phyloP scores from a whole-genome alignment of 2,888 invertebrate genomes.

The Onthophagus sagittarius region DNA sequence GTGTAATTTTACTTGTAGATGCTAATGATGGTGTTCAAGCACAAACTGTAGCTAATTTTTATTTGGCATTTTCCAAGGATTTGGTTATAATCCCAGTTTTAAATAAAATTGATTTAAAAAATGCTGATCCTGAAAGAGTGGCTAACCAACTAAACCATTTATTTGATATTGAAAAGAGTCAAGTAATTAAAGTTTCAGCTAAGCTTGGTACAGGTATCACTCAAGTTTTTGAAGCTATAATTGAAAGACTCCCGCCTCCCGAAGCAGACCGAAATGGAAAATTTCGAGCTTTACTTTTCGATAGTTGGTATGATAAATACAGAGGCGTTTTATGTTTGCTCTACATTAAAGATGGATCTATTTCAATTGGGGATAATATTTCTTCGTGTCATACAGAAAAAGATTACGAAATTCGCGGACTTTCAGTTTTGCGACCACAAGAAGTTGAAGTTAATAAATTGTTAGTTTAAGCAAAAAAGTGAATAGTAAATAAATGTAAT shows the following conservation, averaged over 20 bases:
- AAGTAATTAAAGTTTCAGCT: conserved; percentile 81
- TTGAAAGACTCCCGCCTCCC: conserved; percentile 76
- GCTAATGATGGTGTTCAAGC: conserved; percentile 96
- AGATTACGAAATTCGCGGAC: conserved; percentile 70
- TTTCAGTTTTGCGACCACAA: conserved; percentile 76
- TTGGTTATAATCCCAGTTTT: conserved; percentile 85
- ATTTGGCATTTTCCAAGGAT: conserved; percentile 79
- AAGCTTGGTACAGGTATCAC: conserved; percentile 84
- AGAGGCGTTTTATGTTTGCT: conserved; percentile 76
- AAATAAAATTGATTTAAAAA: conserved; percentile 94
- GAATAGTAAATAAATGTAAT: background rate
- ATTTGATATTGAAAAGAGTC: conserved; percentile 73
- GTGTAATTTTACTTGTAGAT: conserved; percentile 91
- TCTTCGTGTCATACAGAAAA: conserved; percentile 68
- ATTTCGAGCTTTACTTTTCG: conserved; percentile 83
- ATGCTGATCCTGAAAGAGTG: conserved; percentile 82
- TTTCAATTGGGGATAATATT: conserved; percentile 73
- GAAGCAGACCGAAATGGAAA: conserved; percentile 55
- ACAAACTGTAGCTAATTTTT: conserved; percentile 96
- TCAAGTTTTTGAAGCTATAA: conserved; percentile 71
- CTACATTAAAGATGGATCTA: conserved; percentile 71
- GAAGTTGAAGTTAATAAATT: conserved; percentile 63
- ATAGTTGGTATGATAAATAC: conserved; percentile 90
- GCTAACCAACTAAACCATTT: conserved; percentile 72
- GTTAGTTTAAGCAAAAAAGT: conserved; percentile 46